A percentile compares a stretch with the other conserved stretches of the same genome.
Conservation (phyloP, 2,888 invertebrate species). For the Bhutanitis thaidina region DNA sequence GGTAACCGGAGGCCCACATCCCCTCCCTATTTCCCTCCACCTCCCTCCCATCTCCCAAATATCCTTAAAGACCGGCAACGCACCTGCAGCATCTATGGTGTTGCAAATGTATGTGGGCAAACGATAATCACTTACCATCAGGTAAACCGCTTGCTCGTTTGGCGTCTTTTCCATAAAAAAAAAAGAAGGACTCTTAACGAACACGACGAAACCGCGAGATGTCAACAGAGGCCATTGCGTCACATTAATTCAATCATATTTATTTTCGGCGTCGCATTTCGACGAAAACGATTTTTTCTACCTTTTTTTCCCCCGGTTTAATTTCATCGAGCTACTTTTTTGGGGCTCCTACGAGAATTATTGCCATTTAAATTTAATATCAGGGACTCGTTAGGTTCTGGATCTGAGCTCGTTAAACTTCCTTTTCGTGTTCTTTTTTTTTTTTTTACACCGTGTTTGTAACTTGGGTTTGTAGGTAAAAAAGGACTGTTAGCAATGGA, state of each 20-base stretch:
- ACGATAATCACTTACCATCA: no score
- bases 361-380: constrained; percentile 6
- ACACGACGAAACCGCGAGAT: neutral
- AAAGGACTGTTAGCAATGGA: no score
- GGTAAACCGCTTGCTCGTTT: no score
- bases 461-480: neutral
- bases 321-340: neutral
- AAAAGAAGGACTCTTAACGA: neutral
- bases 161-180: no score
- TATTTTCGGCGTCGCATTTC: constrained; percentile 32
- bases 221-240: constrained; percentile 23
- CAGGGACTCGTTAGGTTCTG: neutral
- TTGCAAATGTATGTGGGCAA: no score
- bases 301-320: constrained; percentile 23
- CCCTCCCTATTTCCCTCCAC: no score
- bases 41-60: no score
- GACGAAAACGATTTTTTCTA: constrained; percentile 28
- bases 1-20: no score
- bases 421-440: neutral
- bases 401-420: neutral
- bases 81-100: no score
- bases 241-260: constrained; percentile 26
- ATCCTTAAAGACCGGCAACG: no score
- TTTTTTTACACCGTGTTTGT: neutral
- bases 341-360: neutral